Evolutionary conservation across 2,797 vertebrate species (phyloP).

Genomic region (Chromobotia macracanthus): DNA sequence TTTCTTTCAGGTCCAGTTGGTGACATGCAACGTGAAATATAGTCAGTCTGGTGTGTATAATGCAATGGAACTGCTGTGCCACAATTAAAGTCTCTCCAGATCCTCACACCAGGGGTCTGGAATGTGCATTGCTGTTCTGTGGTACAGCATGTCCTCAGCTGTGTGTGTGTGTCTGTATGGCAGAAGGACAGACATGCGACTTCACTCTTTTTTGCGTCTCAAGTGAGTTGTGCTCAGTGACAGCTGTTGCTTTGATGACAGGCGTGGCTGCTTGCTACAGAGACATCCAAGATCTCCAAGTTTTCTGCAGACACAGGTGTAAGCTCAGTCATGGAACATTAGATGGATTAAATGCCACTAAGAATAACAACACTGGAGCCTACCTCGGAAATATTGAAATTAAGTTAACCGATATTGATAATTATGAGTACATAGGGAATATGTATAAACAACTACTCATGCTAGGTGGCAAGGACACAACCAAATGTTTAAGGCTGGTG

Average conservation of each 20-base stretch:
- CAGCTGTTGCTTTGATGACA: conserved; percentile 52
- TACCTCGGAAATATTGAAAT: neutral
- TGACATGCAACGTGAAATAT: conserved; percentile 27
- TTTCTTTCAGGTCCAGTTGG: conserved; percentile 4
- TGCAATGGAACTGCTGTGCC: conserved; percentile 12
- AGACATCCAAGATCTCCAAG: conserved; percentile 35
- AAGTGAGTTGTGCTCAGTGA: conserved; percentile 35
- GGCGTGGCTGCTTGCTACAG: conserved; percentile 28
- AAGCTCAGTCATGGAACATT: conserved; percentile 16
- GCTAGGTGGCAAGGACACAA: neutral
- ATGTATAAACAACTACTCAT: neutral
- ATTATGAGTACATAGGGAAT: too few species aligned
- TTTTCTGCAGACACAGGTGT: conserved; percentile 25
- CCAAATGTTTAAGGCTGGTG: neutral
- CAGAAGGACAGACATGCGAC: conserved; percentile 17
- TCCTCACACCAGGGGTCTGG: conserved; percentile 31
- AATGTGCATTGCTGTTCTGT: conserved; percentile 15
- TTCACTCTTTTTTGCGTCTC: conserved; percentile 24
- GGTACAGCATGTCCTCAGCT: conserved; percentile 11
- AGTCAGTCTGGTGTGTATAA: conserved; percentile 36
- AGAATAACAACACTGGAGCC: neutral
- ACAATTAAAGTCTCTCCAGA: conserved; percentile 16
- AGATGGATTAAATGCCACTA: conserved; percentile 15
- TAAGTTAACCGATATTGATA: neutral
- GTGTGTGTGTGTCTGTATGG: conserved; percentile 14